phyloP scores from a whole-genome alignment of 2,113 vertebrate species.

The Oenanthe melanoleuca region DNA sequence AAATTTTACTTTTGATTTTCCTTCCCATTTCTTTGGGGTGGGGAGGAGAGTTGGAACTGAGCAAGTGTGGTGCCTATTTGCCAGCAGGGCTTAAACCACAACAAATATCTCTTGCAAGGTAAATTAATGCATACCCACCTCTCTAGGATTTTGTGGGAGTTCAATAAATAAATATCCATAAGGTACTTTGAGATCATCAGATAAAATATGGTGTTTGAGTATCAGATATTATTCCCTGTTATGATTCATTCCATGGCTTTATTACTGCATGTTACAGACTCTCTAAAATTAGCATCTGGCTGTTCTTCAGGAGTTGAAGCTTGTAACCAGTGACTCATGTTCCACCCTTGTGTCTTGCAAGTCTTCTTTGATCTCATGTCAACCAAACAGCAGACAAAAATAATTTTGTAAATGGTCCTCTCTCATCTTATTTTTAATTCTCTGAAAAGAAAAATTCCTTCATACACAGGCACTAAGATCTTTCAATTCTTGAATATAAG shows the following conservation, averaged over 20 bases:
- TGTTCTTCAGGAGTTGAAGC: not conserved
- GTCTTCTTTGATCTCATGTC: not conserved
- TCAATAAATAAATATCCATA: not conserved
- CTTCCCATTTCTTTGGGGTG: not conserved
- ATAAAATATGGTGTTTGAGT: not conserved
- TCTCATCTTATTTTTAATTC: not conserved
- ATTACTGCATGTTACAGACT: not conserved
- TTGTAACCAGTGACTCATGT: not conserved
- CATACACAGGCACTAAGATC: not conserved
- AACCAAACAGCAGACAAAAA: not conserved
- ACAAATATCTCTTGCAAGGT: not conserved
- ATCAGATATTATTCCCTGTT: not conserved
- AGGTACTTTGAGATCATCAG: not conserved
- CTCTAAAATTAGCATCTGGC: not conserved
- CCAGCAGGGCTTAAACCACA: not conserved
- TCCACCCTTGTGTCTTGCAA: not conserved
- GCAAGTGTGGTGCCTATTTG: not conserved
- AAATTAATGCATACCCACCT: not conserved
- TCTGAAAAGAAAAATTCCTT: not conserved
- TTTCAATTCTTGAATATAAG: not conserved
- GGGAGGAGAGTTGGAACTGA: not conserved
- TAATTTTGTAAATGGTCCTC: not conserved
- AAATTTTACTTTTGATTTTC: not conserved
- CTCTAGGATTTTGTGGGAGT: not conserved
- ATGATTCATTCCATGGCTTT: not conserved